Percentiles rank a stretch among this genome's conserved stretches.
phyloP scores from a whole-genome alignment of 2,888 invertebrate genomes.

The Drosophila setosimentum region DNA sequence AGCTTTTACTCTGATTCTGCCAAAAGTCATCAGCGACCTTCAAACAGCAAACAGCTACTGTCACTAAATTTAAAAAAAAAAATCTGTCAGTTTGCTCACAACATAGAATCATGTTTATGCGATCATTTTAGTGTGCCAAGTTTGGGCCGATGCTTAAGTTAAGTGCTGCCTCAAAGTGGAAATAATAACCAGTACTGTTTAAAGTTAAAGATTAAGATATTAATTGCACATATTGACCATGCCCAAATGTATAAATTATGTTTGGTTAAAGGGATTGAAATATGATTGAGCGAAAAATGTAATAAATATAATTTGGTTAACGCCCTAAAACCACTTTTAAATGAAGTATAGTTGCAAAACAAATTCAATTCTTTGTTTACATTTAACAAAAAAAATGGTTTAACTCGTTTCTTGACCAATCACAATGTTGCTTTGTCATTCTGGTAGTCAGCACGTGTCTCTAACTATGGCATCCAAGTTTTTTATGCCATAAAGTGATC shows the following conservation, averaged over 20 bases:
- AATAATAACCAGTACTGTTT: neutral
- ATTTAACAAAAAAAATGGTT: too few species aligned
- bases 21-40: conserved; percentile 60
- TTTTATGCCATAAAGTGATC: neutral
- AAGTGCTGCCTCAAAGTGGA: neutral
- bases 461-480: conserved; percentile 3
- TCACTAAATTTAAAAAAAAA: conserved; percentile 55
- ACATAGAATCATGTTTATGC: conserved; percentile 7
- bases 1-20: conserved; percentile 79
- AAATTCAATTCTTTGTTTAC: neutral
- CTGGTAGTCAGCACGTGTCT: conserved; percentile 11
- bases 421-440: neutral
- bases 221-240: neutral
- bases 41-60: conserved; percentile 22
- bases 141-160: conserved; percentile 17
- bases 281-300: neutral
- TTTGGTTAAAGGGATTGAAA: neutral
- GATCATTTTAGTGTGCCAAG: conserved; percentile 19
- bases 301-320: neutral
- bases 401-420: neutral
- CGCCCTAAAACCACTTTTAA: neutral
- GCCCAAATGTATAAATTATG: neutral
- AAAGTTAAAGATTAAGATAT: neutral
- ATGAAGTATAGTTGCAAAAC: neutral
- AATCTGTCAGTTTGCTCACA: conserved; percentile 57